Conservation (phyloP, 2,797 vertebrate species). For the Pempheris klunzingeri region DNA sequence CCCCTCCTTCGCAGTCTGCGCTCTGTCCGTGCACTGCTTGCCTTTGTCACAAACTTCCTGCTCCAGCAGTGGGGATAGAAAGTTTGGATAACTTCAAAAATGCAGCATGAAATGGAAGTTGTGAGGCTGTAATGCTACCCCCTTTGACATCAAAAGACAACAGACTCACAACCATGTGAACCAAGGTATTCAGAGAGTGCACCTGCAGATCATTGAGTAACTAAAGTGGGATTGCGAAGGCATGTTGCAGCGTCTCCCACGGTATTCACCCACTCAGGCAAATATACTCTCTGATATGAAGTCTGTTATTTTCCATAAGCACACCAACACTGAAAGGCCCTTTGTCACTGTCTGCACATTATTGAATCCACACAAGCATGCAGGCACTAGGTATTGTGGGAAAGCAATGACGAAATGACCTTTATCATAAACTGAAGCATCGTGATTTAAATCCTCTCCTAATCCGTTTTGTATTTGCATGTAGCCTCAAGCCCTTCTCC, state of each 20-base stretch:
- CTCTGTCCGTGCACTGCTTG: conserved; percentile 66
- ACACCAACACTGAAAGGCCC: conserved; percentile 31
- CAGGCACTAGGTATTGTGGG: conserved; percentile 28
- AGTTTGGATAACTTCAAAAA: conserved; percentile 53
- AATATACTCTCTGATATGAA: conserved; percentile 45
- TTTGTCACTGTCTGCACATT: conserved; percentile 49
- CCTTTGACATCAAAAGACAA: conserved; percentile 49
- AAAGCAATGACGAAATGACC: conserved; percentile 47
- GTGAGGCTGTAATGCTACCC: conserved; percentile 12
- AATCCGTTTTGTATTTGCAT: conserved; percentile 62
- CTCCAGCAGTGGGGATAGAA: conserved; percentile 38
- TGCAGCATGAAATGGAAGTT: conserved; percentile 32
- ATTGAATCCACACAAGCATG: conserved; percentile 35
- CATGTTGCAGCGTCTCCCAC: conserved; percentile 60
- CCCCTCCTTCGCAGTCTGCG: conserved; percentile 65
- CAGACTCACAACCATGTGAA: conserved; percentile 31
- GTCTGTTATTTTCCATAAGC: conserved; percentile 55
- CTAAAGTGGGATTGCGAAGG: conserved; percentile 26
- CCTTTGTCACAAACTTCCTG: conserved; percentile 78
- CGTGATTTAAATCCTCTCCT: conserved; percentile 46
- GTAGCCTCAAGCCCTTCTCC: conserved; percentile 51
- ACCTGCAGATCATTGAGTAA: conserved; percentile 65
- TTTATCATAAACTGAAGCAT: conserved; percentile 50
- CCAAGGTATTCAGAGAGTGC: conserved; percentile 53
- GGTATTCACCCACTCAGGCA: conserved; percentile 42